Evolutionary conservation across 2,888 invertebrate species (phyloP).

Genomic region (Chrysomela aeneicollis): DNA sequence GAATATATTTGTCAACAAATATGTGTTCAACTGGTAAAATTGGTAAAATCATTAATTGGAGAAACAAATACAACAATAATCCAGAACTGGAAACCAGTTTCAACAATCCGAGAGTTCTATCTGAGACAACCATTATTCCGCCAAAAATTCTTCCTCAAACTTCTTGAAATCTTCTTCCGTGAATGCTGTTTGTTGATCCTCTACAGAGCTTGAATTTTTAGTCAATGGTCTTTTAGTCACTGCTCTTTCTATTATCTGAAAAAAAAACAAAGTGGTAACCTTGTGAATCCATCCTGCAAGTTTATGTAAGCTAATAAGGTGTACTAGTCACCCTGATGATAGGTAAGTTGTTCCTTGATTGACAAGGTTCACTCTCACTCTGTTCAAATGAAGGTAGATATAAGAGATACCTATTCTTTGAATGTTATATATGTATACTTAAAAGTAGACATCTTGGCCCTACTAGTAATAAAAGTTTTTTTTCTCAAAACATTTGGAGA

Average conservation of each 20-base stretch:
- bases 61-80: slow-evolving; percentile 50
- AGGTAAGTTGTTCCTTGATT: no score
- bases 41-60: slow-evolving; percentile 53
- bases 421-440: no score
- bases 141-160: slow-evolving; percentile 72
- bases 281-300: no score
- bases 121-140: slow-evolving; percentile 57
- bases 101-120: slow-evolving; percentile 46
- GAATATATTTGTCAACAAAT: slow-evolving; percentile 43
- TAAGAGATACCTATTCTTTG: no score
- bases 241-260: slow-evolving; percentile 68
- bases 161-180: slow-evolving; percentile 74
- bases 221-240: slow-evolving; percentile 63
- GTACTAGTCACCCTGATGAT: no score
- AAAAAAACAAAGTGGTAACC: no score
- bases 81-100: slow-evolving; percentile 46
- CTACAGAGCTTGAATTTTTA: slow-evolving; percentile 57
- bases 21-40: slow-evolving; percentile 54
- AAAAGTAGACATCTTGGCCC: no score
- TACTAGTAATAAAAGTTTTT: no score
- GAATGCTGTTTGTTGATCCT: slow-evolving; percentile 69
- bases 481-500: no score
- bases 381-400: no score
- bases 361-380: no score
- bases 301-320: no score